Evolutionary conservation across 2,797 vertebrate species (phyloP), one percentile per base, ranked within the genome.

Genomic region (Ctenopoma kingsleyae): DNA sequence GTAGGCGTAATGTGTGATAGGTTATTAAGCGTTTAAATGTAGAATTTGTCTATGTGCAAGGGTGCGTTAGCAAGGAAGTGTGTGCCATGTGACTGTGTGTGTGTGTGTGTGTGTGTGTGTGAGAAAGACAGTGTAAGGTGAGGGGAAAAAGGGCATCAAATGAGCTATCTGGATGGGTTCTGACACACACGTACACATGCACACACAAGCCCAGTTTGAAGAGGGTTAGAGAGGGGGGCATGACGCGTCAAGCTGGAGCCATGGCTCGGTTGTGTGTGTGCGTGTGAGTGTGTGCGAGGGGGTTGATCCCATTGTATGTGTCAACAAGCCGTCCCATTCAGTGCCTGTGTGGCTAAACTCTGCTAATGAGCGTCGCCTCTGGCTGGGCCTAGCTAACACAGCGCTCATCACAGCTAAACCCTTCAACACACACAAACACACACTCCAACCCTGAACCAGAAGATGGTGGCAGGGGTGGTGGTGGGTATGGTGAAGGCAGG

Each of bases 301-400:
- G 83, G 87, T 72, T 85, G 85, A 90, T 89, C 88, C 87, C 88
- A 86, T 88, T 90, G 90, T 92, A 84, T 84, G 87, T 89, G 86
- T 90, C 89, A 93, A 95, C 93, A 95, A 95, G 92, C 92, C 78
- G 77, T 80, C 88, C 90, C 89, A 92, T 95, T 95, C 91, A 94
- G 85, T 50, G 87, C 81, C 84, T 87, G 76, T 87, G 88, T 87
- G 86, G 89, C 90, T 93, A 92, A 94, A 93, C 89, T 91, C 89
- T 91, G 85, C 91, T 94, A 95, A 95, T 93, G 93, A 95, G 93
- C 87, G 55, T 91, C 85, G 89, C 92, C 92, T 88, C 81, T 91
- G 87, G 85, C 87, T 83, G 81, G 67, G 79, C 85, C 75, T 6
- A 54, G 83, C 71, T 76, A 80, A 76, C 79, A 83, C 57, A 69